Conservation (phyloP, 2,113 vertebrate species). For the Alligator sinensis region DNA sequence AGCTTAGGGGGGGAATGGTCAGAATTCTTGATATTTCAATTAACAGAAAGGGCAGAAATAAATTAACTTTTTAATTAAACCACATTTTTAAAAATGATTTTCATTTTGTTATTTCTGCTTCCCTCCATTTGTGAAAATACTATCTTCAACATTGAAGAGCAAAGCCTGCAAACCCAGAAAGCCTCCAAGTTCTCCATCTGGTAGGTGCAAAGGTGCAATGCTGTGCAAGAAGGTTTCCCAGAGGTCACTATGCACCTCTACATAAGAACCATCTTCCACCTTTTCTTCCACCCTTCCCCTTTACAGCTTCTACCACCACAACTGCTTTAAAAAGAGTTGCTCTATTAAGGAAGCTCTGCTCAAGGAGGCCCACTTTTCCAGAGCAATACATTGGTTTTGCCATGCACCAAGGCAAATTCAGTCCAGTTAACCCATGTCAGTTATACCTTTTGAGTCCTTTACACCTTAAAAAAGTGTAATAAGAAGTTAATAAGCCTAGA, state of each 20-base stretch:
- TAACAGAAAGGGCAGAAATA: neutral
- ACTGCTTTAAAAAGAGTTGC: neutral
- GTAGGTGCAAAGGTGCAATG: fast-evolving
- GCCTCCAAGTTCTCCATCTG: neutral
- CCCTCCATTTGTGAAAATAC: neutral
- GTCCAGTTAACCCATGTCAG: neutral
- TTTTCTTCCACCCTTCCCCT: neutral
- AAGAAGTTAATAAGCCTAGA: neutral
- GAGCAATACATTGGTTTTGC: neutral
- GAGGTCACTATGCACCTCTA: neutral
- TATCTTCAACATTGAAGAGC: neutral
- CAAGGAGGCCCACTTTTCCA: neutral
- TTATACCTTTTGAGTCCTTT: neutral
- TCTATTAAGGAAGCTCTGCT: neutral
- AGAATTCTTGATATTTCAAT: neutral
- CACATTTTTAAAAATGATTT: neutral
- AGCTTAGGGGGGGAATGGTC: neutral
- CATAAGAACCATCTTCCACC: too few relatives aligned
- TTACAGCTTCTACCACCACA: neutral
- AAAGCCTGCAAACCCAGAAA: neutral
- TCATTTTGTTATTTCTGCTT: neutral
- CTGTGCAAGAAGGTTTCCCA: neutral
- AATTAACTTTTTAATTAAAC: neutral
- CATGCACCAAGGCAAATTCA: fast-evolving
- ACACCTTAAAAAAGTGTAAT: neutral